phyloP scores from a whole-genome alignment of 1,140 invertebrate genomes.

The Hyphantria cunea region DNA sequence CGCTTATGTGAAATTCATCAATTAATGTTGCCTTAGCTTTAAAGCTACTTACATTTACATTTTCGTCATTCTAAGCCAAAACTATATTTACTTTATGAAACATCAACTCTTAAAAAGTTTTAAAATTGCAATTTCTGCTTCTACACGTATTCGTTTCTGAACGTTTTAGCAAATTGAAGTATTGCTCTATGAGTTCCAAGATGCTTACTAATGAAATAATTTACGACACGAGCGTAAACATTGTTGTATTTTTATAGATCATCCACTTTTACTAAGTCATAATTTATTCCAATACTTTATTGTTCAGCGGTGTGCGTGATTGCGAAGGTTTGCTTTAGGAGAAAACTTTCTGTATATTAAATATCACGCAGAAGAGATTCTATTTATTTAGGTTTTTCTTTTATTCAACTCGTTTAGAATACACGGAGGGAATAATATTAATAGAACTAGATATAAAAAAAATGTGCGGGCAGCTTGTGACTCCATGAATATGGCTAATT shows the following conservation, averaged over 20 bases:
- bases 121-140: no score
- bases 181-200: no score
- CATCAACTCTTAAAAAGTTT: no score
- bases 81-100: background rate
- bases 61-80: slow-evolving; percentile 2
- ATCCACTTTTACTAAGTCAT: background rate
- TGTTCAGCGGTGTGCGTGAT: background rate
- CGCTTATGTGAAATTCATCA: slow-evolving; percentile 51
- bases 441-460: no score
- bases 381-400: no score
- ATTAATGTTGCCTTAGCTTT: slow-evolving; percentile 38
- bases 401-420: no score
- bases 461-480: no score
- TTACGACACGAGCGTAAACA: background rate
- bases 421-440: no score
- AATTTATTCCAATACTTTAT: slow-evolving; percentile 4
- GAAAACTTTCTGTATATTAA: background rate
- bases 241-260: background rate
- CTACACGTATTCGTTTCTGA: no score
- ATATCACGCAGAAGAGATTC: background rate
- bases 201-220: background rate
- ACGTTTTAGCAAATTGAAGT: no score
- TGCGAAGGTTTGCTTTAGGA: background rate
- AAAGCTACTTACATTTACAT: slow-evolving; percentile 30
- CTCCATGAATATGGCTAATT: no score